Conservation (phyloP, 2,888 invertebrate species). For the Brenthis daphne region DNA sequence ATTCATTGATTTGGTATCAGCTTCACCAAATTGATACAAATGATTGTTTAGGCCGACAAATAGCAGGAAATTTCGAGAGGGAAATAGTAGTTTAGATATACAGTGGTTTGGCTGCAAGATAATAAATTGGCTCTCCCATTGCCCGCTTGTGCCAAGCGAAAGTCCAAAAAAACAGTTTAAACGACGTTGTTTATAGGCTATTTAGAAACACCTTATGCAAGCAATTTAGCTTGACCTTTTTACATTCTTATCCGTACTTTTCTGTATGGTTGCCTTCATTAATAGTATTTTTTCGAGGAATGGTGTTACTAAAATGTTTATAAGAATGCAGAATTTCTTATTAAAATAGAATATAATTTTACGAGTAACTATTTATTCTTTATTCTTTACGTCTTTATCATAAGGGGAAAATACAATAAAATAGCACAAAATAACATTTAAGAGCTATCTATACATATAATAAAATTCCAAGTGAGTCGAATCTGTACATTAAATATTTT, state of each 20-base stretch:
- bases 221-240: conserved; percentile 33
- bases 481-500: too few relatives aligned
- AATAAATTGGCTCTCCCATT: conserved; percentile 53
- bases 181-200: conserved; percentile 38
- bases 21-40: conserved; percentile 62
- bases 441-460: too few relatives aligned
- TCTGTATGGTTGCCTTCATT: background rate
- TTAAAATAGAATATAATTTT: too few relatives aligned
- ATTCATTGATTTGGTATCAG: conserved; percentile 49
- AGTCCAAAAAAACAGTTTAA: conserved; percentile 40
- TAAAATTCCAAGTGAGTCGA: too few relatives aligned
- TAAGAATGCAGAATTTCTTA: too few relatives aligned
- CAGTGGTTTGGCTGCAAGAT: conserved; percentile 46
- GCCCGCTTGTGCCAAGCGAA: conserved; percentile 50
- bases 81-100: conserved; percentile 44
- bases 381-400: too few relatives aligned
- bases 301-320: too few relatives aligned
- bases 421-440: too few relatives aligned
- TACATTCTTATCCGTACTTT: conserved; percentile 15
- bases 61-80: conserved; percentile 47
- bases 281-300: background rate
- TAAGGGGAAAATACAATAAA: background rate
- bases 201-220: conserved; percentile 37
- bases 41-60: conserved; percentile 53
- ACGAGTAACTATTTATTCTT: too few relatives aligned